These are phyloP conservation scores for Gymnocephalus cernua DNA, from an alignment of 2,113 vertebrate species.

Conservation along the genomic window DNA sequence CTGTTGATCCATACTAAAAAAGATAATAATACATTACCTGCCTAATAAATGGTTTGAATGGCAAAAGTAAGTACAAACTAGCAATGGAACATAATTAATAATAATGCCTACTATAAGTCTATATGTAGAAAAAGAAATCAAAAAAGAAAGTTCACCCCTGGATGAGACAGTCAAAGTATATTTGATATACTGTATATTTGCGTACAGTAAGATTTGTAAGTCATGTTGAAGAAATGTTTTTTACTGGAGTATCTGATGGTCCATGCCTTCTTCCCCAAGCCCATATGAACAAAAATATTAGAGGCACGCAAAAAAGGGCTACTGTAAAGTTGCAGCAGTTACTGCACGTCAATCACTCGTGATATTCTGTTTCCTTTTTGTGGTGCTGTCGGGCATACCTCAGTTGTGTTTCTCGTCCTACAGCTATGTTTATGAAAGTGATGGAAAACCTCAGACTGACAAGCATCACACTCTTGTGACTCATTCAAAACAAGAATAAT, in stretches of 20 bases:
- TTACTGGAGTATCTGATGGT: constrained; percentile 2
- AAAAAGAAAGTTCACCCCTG: neutral
- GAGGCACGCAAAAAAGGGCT: neutral
- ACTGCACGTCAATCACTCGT: neutral
- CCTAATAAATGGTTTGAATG: neutral
- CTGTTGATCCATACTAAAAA: neutral
- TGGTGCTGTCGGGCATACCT: neutral
- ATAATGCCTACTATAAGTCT: neutral
- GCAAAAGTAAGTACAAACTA: neutral
- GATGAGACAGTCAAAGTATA: neutral
- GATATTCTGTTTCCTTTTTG: neutral
- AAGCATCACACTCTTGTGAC: neutral
- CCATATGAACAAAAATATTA: neutral
- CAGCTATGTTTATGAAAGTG: neutral
- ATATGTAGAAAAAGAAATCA: neutral
- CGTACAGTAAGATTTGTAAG: neutral
- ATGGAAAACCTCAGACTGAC: neutral
- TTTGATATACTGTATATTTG: no score
- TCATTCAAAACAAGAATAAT: neutral
- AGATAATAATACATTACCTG: neutral
- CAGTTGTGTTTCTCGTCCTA: neutral
- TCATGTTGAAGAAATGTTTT: neutral
- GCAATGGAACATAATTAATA: neutral
- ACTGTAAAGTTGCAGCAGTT: neutral
- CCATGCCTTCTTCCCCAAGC: neutral